Percentiles rank a stretch among this genome's conserved stretches.
Conservation (phyloP, 2,113 vertebrate species). For the Microtus ochrogaster region DNA sequence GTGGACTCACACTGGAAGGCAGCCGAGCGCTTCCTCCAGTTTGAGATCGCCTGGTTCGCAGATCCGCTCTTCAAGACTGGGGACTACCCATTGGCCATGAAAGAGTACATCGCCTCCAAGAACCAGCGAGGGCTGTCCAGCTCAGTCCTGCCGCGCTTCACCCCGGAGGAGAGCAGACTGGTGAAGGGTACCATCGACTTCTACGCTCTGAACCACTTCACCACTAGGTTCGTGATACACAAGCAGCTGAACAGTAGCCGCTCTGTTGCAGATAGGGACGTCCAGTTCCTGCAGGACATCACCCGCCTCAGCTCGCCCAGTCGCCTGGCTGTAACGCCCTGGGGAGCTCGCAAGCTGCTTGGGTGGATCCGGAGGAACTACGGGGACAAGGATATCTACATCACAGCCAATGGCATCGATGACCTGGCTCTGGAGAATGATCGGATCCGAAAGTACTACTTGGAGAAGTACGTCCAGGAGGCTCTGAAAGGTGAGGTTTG, state of each 20-base stretch:
- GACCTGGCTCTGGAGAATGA: conserved; percentile 91
- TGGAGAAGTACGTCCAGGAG: conserved; percentile 92
- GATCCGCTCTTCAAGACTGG: conserved; percentile 92
- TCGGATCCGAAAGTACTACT: conserved; percentile 90
- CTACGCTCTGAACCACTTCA: conserved; percentile 95
- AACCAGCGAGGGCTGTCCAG: conserved; percentile 80
- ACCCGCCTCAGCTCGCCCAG: conserved; percentile 90
- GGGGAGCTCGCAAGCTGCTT: conserved; percentile 92
- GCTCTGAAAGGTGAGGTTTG: conserved; percentile 92
- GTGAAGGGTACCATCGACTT: conserved; percentile 93
- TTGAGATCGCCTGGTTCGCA: conserved; percentile 94
- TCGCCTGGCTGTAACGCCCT: conserved; percentile 91
- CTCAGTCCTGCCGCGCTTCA: conserved; percentile 89
- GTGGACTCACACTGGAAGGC: conserved; percentile 88
- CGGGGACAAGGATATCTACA: conserved; percentile 88
- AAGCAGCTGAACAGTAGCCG: conserved; percentile 80
- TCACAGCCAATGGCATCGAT: conserved; percentile 94
- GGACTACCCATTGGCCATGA: conserved; percentile 90
- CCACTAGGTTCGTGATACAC: conserved; percentile 92
- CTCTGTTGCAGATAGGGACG: conserved; percentile 86
- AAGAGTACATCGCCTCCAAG: conserved; percentile 86
- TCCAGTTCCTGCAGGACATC: conserved; percentile 90
- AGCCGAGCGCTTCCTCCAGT: conserved; percentile 91
- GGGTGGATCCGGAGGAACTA: conserved; percentile 92
- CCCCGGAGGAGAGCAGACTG: conserved; percentile 86